phyloP scores from a whole-genome alignment of 2,888 invertebrate species.

The Coecobrya sp. region DNA sequence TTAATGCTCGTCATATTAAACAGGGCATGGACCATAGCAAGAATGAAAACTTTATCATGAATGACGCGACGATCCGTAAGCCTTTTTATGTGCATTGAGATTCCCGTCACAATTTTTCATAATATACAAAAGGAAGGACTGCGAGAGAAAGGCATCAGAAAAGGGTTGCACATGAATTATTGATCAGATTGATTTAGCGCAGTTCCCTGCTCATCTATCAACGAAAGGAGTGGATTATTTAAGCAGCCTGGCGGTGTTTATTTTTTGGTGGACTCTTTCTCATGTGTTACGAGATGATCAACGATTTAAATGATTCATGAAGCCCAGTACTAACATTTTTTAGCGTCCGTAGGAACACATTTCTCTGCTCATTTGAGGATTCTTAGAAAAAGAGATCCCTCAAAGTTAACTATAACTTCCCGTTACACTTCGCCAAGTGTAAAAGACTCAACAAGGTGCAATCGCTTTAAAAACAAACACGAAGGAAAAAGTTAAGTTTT shows the following conservation, averaged over 20 bases:
- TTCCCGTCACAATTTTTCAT: conserved; percentile 17
- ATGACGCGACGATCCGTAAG: conserved; percentile 53
- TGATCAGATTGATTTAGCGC: conserved; percentile 76
- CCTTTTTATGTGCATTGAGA: conserved; percentile 43
- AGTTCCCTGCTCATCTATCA: conserved; percentile 42
- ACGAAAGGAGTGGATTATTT: neutral
- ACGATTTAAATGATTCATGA: conserved; percentile 78
- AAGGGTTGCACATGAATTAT: conserved; percentile 70
- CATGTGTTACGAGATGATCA: conserved; percentile 35
- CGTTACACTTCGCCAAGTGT: conserved; percentile 31
- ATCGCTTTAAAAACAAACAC: neutral
- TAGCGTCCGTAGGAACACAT: neutral
- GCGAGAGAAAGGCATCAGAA: conserved; percentile 40
- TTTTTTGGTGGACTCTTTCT: conserved; percentile 54
- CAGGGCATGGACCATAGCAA: neutral
- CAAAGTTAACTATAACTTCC: conserved; percentile 21
- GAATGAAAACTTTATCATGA: conserved; percentile 32
- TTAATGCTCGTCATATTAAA: neutral
- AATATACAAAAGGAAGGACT: neutral
- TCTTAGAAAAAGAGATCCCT: neutral
- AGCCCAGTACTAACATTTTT: neutral
- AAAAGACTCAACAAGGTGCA: conserved; percentile 50
- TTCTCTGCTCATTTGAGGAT: neutral
- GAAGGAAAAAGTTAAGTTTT: neutral
- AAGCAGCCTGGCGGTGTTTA: conserved; percentile 32